Conservation (phyloP, 1,140 invertebrate genomes). For the Drosophila arawakana region DNA sequence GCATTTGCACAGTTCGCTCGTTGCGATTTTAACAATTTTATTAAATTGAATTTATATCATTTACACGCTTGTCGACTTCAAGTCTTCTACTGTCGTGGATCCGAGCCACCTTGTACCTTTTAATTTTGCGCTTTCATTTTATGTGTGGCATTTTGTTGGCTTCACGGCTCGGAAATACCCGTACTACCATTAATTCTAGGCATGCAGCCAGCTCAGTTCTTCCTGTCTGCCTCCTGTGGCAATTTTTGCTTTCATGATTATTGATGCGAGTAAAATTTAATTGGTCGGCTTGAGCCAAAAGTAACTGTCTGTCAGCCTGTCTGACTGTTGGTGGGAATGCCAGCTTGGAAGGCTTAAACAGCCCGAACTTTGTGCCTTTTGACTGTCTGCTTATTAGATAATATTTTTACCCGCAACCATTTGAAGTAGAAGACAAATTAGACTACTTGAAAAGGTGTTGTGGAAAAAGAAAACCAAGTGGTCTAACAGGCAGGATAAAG, state of each 20-base stretch:
- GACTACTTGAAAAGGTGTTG: slow-evolving; percentile 27
- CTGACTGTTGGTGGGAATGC: slow-evolving; percentile 6
- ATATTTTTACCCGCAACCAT: slow-evolving; percentile 63
- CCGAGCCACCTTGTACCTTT: slow-evolving; percentile 37
- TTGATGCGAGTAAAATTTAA: slow-evolving; percentile 83
- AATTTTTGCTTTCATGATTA: slow-evolving; percentile 82
- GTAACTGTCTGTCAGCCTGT: slow-evolving; percentile 33
- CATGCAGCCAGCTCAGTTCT: slow-evolving; percentile 25
- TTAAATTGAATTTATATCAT: slow-evolving; percentile 85
- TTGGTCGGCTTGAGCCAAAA: slow-evolving; percentile 59
- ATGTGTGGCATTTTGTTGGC: slow-evolving; percentile 68
- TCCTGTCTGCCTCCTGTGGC: slow-evolving; percentile 12
- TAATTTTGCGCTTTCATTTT: slow-evolving; percentile 71
- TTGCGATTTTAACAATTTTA: slow-evolving; percentile 84
- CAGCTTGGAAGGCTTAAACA: slow-evolving; percentile 9
- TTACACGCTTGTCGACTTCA: slow-evolving; percentile 84
- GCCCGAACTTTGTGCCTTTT: slow-evolving; percentile 26
- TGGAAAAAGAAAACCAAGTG: background rate
- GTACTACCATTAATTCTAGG: slow-evolving; percentile 48
- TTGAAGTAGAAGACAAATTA: slow-evolving; percentile 35
- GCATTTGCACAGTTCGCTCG: slow-evolving; percentile 76
- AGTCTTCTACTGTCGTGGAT: slow-evolving; percentile 49
- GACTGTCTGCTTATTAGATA: slow-evolving; percentile 55
- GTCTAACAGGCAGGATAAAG: slow-evolving; percentile 1
- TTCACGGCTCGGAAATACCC: slow-evolving; percentile 34